phyloP scores from a whole-genome alignment of 1,140 invertebrate genomes.

The Archivesica marissinica region DNA sequence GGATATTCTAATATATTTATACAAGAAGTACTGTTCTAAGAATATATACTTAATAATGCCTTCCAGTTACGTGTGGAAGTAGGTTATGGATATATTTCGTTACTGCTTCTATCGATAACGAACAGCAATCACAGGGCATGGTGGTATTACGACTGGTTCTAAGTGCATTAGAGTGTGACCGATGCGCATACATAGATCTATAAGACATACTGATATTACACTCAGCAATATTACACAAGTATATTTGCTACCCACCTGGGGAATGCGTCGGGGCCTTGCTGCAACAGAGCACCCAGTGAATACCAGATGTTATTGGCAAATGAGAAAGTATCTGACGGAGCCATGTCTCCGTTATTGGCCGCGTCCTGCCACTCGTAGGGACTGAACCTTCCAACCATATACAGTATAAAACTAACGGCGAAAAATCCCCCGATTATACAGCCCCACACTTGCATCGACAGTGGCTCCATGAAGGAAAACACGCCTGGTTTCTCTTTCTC shows the following conservation, averaged over 20 bases:
- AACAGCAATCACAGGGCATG: too few relatives aligned
- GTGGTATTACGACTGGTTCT: too few relatives aligned
- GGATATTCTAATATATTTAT: too few relatives aligned
- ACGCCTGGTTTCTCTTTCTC: slow-evolving; percentile 95
- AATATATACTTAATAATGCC: too few relatives aligned
- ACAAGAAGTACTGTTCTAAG: too few relatives aligned
- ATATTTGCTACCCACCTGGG: slow-evolving; percentile 90
- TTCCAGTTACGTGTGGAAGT: too few relatives aligned
- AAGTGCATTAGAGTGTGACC: too few relatives aligned
- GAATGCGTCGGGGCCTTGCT: slow-evolving; percentile 98
- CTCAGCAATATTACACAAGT: too few relatives aligned
- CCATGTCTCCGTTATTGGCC: slow-evolving; percentile 75
- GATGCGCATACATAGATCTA: too few relatives aligned
- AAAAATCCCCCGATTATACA: slow-evolving; percentile 98
- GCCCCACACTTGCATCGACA: slow-evolving; percentile 98
- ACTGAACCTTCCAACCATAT: slow-evolving; percentile 91
- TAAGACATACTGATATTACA: too few relatives aligned
- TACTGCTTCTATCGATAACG: too few relatives aligned
- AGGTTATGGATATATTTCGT: too few relatives aligned
- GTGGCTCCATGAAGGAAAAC: slow-evolving; percentile 98
- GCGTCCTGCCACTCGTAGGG: slow-evolving; percentile 97
- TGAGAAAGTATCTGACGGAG: slow-evolving; percentile 88
- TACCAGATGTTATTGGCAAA: slow-evolving; percentile 91
- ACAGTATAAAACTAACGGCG: slow-evolving; percentile 97
- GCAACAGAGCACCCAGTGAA: slow-evolving; percentile 97